Evolutionary conservation across 2,113 vertebrate genomes (phyloP), one percentile per base, ranked within the genome.

Genomic region (Dryoscopus gambensis): DNA sequence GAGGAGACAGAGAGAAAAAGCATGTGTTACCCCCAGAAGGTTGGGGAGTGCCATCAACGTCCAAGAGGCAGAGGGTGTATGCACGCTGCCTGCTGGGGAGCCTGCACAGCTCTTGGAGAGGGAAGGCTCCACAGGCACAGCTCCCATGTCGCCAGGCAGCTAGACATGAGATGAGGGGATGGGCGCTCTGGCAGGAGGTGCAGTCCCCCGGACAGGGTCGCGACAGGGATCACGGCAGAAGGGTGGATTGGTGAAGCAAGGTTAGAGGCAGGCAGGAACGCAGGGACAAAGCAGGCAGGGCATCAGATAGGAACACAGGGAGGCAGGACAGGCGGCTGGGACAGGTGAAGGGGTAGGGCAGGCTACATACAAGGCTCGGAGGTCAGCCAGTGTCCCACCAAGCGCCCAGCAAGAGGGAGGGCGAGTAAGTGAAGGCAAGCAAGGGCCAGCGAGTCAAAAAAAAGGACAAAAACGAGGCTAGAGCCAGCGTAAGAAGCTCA

Each of bases 161-260:
- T 4, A 8, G 33, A 35, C 40, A 35, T 3, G 6, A 8, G 8
- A 30, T 9, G 7, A 65, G 30, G 6, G 40, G 15, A 33, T 16
- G 33, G 69, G 52, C 13, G 4, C 39, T 37, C 40, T 6, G 33
- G 40, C 42, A 30, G 12, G 20, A 31, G 56, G 5, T 18, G 56
- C 73, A 76, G 56, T 7, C 11, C 44, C 73, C 73, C 19, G 73
- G 44, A 37, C 44, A 60, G 56, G 56, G 56, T 19, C 15, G 4
- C 9, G 11, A 30, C 9, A 7, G 69, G 15, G 21, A 42, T 55
- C 2, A 4, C 8, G 3, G 71, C 3, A 11, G 13, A 6, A 2
- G 55, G n/a, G 20, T 18, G 73, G n/a, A 5, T 37, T 2, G 8
- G 11, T 3, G 55, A 30, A 15, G n/a, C 12, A 37, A 11, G 21